Percentiles rank a stretch among this genome's conserved stretches.
Evolutionary conservation across 2,888 invertebrate species (phyloP).

Genomic region (Erebia palarica): DNA sequence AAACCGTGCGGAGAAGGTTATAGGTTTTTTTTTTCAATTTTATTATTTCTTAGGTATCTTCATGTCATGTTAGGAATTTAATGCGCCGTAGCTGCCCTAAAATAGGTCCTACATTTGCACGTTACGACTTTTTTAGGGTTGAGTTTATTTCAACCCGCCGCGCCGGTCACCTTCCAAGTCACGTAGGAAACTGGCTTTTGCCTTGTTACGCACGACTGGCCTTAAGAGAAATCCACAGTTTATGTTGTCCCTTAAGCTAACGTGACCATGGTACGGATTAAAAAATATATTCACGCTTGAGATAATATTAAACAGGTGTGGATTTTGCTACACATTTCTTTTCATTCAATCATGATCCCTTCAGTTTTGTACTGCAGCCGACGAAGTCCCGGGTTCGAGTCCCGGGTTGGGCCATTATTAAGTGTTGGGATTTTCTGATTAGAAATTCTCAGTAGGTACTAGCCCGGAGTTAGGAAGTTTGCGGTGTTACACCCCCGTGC

Average conservation of each 20-base stretch:
- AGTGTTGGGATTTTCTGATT: no score
- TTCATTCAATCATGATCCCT: no score
- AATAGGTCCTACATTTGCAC: neutral
- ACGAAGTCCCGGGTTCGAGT: no score
- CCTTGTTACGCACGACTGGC: constrained; percentile 45
- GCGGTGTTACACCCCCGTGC: no score
- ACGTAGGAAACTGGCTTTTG: constrained; percentile 47
- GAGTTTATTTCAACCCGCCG: constrained; percentile 16
- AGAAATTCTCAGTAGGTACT: no score
- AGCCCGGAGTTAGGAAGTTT: no score
- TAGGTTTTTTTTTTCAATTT: no score
- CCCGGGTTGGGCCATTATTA: no score
- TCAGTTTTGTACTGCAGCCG: no score
- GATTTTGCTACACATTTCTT: neutral
- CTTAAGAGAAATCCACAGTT: constrained; percentile 25
- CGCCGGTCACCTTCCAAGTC: constrained; percentile 35
- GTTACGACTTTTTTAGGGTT: neutral
- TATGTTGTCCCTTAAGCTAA: constrained; percentile 16
- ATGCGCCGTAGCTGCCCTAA: neutral
- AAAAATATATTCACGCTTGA: neutral
- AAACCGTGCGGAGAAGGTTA: neutral
- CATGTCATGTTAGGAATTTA: neutral
- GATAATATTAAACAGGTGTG: neutral
- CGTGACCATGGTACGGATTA: neutral
- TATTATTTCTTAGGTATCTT: neutral